Base-by-base conservation (phyloP, 2,888 invertebrate genomes). In the Peribatodes rhomboidaria region DNA sequence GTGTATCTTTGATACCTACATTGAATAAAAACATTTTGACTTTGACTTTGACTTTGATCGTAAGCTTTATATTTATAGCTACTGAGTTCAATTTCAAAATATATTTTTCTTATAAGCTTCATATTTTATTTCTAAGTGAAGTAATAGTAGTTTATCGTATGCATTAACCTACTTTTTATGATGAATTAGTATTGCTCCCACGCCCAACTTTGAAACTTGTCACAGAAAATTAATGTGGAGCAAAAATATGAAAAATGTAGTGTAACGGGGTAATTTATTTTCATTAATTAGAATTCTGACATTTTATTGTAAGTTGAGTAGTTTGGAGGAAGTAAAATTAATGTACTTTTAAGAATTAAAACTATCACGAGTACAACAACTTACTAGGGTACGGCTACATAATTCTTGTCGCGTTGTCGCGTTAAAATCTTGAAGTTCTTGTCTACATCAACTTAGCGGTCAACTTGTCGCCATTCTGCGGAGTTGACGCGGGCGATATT, bases 151-250 rank as follows among this genome's bases (percentile, higher is more conserved):
- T 35, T 8, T 35, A 3, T 13, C n/a, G 13, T 9, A 27, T 47
- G 46, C 46, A 47, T 27, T 47, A 47, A 47, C 46, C 46, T 27
- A 47, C 22, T 13, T 49, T 33, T 49, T 14, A 39, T 49, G 49
- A 33, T 33, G 14, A 49, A 49, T 33, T 33, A 27, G 20, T 33
- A 33, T 49, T 49, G n/a, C 14, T n/a, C n/a, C 27, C 9, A n/a
- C 49, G 20, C 13, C 0, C 7, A 44, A 20, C 20, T 44, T 20
- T 16, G 41, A 41, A 14, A 41, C 16, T 6, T 1, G 10, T 20
- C 14, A 39, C 14, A 7, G 10, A 11, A 11, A 18, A 27, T 27
- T 2, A 27, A 27, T 6, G 27, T 27, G 27, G 6, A 27, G 27
- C 27, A 44, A 11, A 10, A 10, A 44, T 6, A 18, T 18, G 42